A percentile compares a stretch with the other conserved stretches of the same genome.
These are phyloP conservation scores for Drosophila setosimentum DNA, from an alignment of 2,888 invertebrate species.

Conservation along the genomic window DNA sequence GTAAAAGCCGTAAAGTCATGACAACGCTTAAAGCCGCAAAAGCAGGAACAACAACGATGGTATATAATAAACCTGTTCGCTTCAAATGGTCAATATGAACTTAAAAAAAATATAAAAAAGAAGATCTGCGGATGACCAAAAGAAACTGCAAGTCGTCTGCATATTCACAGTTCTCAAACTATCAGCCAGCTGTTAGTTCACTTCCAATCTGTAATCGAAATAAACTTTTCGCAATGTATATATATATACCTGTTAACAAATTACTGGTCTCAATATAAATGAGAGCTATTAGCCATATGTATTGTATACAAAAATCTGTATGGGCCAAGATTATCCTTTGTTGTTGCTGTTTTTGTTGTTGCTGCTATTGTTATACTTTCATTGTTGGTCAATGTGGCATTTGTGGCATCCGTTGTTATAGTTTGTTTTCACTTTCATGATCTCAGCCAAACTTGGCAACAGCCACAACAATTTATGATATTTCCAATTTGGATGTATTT, in stretches of 20 bases:
- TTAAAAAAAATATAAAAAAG: constrained; percentile 17
- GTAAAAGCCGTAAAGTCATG: constrained; percentile 65
- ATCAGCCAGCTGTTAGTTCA: constrained; percentile 3
- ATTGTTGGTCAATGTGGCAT: constrained; percentile 61
- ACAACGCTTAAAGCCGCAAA: constrained; percentile 62
- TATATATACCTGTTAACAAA: constrained; percentile 29
- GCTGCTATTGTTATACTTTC: constrained; percentile 44
- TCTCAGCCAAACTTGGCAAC: constrained; percentile 52
- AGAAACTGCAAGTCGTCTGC: constrained; percentile 33
- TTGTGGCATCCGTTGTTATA: constrained; percentile 64
- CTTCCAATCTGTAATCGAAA: background rate
- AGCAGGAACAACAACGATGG: constrained; percentile 13
- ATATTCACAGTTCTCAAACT: constrained; percentile 15
- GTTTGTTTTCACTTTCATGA: constrained; percentile 72
- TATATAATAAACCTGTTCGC: constrained; percentile 65
- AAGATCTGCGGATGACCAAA: constrained; percentile 7
- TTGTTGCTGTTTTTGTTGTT: constrained; percentile 21
- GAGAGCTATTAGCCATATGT: constrained; percentile 24
- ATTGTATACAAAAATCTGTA: constrained; percentile 2
- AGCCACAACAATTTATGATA: constrained; percentile 64
- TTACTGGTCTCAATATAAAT: constrained; percentile 18
- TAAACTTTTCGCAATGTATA: background rate
- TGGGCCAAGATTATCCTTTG: constrained; percentile 32
- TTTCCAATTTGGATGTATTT: constrained; percentile 58
- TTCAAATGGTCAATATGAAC: constrained; percentile 52